Evolutionary conservation across 2,888 invertebrate species (phyloP).

Genomic region (Anorthoa munda): DNA sequence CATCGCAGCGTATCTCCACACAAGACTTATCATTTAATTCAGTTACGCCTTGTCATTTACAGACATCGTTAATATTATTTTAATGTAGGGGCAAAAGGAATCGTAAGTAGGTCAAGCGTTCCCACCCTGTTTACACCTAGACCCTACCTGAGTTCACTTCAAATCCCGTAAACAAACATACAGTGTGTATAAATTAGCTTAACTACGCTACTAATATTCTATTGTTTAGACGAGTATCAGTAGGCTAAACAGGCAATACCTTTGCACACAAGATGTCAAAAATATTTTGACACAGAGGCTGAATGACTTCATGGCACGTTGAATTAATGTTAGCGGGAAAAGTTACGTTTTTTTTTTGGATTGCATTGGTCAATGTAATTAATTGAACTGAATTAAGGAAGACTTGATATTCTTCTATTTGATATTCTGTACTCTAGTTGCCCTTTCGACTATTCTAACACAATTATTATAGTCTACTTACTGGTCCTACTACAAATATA

Average conservation of each 20-base stretch:
- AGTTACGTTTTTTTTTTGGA: not conserved
- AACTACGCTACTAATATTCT: not conserved
- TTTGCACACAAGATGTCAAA: not conserved
- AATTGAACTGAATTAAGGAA: not conserved
- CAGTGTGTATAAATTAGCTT: not conserved
- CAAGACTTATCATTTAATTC: conserved; percentile 62
- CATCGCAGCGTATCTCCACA: conserved; percentile 33
- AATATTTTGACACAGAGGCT: not conserved
- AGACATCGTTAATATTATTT: conserved; percentile 53
- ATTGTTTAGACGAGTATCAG: not conserved
- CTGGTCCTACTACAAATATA: not conserved
- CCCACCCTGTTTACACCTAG: conserved; percentile 66
- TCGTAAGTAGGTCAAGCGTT: conserved; percentile 76
- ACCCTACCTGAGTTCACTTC: conserved; percentile 61
- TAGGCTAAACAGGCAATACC: not conserved
- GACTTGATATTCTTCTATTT: no score
- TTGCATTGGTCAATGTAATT: not conserved
- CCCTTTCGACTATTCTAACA: no score
- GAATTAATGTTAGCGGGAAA: not conserved
- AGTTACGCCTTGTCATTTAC: conserved; percentile 60
- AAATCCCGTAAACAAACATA: conserved; percentile 70
- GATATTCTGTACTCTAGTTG: no score
- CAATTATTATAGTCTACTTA: not conserved
- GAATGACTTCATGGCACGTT: not conserved
- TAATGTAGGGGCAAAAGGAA: conserved; percentile 67